Conservation (phyloP, 2,113 vertebrate species). For the Okapia johnstoni region DNA sequence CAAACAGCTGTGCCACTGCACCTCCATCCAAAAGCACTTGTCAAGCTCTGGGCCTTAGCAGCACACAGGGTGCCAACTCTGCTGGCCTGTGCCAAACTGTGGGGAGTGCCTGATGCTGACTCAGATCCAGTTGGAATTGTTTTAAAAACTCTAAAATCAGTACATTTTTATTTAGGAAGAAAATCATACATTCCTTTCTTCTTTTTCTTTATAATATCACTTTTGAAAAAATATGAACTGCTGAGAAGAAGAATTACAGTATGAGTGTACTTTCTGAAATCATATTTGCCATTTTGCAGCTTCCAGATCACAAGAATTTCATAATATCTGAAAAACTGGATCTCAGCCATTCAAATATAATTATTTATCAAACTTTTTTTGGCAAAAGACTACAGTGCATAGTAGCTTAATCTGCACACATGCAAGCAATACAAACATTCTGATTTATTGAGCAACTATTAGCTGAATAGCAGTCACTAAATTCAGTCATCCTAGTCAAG, state of each 20-base stretch:
- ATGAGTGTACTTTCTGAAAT: not conserved
- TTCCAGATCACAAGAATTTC: not conserved
- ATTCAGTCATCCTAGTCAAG: not conserved
- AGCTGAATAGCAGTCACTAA: not conserved
- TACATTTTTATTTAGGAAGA: not conserved
- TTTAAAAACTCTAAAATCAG: not conserved
- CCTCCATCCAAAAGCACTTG: slow-evolving; percentile 67
- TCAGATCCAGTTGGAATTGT: slow-evolving; percentile 58
- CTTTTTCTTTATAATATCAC: not conserved
- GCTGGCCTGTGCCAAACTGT: slow-evolving; percentile 46
- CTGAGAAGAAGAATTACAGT: not conserved
- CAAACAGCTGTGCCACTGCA: slow-evolving; percentile 73
- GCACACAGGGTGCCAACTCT: slow-evolving; percentile 52
- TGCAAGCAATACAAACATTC: not conserved
- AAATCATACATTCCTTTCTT: not conserved
- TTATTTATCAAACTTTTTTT: slow-evolving; percentile 54
- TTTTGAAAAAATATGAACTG: not conserved
- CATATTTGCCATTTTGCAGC: not conserved
- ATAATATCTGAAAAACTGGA: not conserved
- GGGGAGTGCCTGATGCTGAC: slow-evolving; percentile 24
- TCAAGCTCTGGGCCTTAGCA: slow-evolving; percentile 61
- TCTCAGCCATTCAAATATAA: not conserved
- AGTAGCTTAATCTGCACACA: slow-evolving; percentile 34
- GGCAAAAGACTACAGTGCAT: not conserved
- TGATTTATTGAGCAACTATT: not conserved